phyloP scores from a whole-genome alignment of 1,140 invertebrate genomes.

The Onthophagus taurus region DNA sequence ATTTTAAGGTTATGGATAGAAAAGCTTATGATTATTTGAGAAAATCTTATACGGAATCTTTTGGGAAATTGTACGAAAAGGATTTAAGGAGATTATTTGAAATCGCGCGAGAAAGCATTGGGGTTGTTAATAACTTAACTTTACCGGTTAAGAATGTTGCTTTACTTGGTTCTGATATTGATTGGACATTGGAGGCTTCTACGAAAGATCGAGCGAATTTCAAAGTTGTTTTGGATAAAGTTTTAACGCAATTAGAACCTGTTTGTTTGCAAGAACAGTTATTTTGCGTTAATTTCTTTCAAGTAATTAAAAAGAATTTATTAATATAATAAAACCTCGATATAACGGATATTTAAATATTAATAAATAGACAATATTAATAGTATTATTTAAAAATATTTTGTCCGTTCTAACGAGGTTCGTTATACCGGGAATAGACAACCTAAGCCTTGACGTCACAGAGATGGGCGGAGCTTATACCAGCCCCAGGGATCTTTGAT shows the following conservation, averaged over 20 bases:
- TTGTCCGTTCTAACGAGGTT: too few relatives aligned
- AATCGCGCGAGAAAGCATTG: slow-evolving; percentile 29
- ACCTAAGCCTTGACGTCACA: too few relatives aligned
- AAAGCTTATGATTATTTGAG: slow-evolving; percentile 70
- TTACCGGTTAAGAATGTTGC: slow-evolving; percentile 29
- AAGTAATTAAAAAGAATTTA: slow-evolving; percentile 34
- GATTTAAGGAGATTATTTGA: slow-evolving; percentile 49
- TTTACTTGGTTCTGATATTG: slow-evolving; percentile 52
- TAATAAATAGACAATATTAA: too few relatives aligned
- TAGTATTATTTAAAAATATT: too few relatives aligned
- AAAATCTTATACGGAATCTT: slow-evolving; percentile 66
- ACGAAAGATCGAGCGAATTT: slow-evolving; percentile 48
- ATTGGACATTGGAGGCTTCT: slow-evolving; percentile 48
- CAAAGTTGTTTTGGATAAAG: slow-evolving; percentile 67
- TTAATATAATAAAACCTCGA: too few relatives aligned
- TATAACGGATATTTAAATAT: too few relatives aligned
- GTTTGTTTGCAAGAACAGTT: slow-evolving; percentile 91
- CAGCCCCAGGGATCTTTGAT: too few relatives aligned
- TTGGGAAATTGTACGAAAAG: slow-evolving; percentile 76
- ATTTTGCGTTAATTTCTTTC: slow-evolving; percentile 91
- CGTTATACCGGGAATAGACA: too few relatives aligned
- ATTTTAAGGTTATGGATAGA: slow-evolving; percentile 61
- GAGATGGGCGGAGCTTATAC: too few relatives aligned
- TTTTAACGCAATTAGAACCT: slow-evolving; percentile 81
- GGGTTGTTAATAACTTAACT: slow-evolving; percentile 18